Evolutionary conservation across 2,888 invertebrate species (phyloP).

Genomic region (Aethes cnicana): DNA sequence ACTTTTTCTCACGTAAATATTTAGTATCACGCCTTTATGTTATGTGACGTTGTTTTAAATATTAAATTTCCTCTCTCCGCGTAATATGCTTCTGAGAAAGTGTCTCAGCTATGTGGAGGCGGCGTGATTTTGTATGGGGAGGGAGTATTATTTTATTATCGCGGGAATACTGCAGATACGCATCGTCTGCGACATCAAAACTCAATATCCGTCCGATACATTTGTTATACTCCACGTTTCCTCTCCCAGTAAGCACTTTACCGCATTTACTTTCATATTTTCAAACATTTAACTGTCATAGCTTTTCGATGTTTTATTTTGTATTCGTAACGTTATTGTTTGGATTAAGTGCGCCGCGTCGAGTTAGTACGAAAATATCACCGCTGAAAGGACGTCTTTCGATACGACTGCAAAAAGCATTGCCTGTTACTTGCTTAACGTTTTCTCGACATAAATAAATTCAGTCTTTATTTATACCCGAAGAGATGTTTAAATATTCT

Average conservation of each 20-base stretch:
- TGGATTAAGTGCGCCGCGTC: too few species aligned
- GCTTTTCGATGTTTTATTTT: constrained; percentile 9
- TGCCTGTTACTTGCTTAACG: too few species aligned
- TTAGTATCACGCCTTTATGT: background rate
- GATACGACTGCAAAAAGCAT: too few species aligned
- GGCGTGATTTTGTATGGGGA: constrained; percentile 37
- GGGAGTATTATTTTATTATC: constrained; percentile 67
- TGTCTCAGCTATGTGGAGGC: constrained; percentile 16
- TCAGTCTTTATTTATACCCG: background rate
- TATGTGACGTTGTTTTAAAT: constrained; percentile 18
- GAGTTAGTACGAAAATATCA: too few species aligned
- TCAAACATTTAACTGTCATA: constrained; percentile 6
- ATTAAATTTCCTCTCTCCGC: constrained; percentile 24
- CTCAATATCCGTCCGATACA: constrained; percentile 70
- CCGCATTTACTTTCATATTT: constrained; percentile 15
- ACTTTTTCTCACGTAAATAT: background rate
- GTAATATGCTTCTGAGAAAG: constrained; percentile 18
- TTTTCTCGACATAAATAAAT: too few species aligned
- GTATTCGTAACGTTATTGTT: too few species aligned
- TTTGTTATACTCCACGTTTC: constrained; percentile 71
- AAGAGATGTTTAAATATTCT: background rate
- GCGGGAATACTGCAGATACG: constrained; percentile 60
- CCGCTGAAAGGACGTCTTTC: too few species aligned
- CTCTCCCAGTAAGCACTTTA: constrained; percentile 39
- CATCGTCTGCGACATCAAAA: constrained; percentile 70